phyloP scores from a whole-genome alignment of 2,888 invertebrate species.

The Folsomia manolachei region DNA sequence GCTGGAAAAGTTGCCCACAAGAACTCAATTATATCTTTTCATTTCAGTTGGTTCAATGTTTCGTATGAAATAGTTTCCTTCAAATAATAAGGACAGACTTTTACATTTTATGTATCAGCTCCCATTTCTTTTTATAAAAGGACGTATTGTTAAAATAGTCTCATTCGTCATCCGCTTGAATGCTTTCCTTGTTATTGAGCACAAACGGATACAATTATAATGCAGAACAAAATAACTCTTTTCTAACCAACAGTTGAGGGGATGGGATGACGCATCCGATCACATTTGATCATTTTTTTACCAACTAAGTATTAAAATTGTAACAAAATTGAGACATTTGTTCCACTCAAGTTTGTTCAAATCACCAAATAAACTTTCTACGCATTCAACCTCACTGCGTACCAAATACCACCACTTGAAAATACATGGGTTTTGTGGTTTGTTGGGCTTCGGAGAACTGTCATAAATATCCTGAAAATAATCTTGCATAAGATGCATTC shows the following conservation, averaged over 20 bases:
- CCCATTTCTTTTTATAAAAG: not conserved
- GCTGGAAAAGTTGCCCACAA: not conserved
- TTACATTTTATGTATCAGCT: not conserved
- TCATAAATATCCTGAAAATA: not conserved
- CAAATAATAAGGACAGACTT: not conserved
- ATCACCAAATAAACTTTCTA: not conserved
- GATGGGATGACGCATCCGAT: not conserved
- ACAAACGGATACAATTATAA: too few relatives aligned
- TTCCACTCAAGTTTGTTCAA: not conserved
- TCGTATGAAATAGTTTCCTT: not conserved
- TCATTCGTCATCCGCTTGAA: not conserved
- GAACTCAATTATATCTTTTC: not conserved
- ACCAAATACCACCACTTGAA: too few relatives aligned
- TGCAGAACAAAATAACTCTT: not conserved
- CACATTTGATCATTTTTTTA: not conserved
- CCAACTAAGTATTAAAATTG: not conserved
- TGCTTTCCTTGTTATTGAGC: not conserved
- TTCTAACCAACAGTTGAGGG: not conserved
- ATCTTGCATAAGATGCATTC: not conserved
- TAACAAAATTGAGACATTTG: slow-evolving; percentile 6
- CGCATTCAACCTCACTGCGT: not conserved
- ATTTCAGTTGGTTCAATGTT: not conserved
- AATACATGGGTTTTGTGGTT: not conserved
- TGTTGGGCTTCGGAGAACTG: not conserved
- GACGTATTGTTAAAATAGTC: not conserved